Base-by-base conservation (phyloP, 1,140 invertebrate species). In the Solenopsis invicta region DNA sequence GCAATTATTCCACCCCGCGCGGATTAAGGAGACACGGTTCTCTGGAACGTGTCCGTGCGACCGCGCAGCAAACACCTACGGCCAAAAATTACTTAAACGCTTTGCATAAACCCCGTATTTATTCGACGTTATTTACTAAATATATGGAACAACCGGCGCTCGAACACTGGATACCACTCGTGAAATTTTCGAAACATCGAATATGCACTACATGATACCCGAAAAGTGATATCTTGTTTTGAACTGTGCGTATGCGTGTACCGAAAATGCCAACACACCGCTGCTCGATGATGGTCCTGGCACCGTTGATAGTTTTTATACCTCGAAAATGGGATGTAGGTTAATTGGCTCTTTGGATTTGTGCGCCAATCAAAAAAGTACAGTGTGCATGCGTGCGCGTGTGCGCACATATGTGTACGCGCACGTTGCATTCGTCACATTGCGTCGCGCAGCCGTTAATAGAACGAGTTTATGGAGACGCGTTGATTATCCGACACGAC, bases 261-360 rank as follows among this genome's bases (percentile, higher is more conserved):
- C 45, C 6, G 34, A 56, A 54, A 71, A 34, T 54, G 29, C n/a
- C 62, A 16, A 56, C 54, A 21, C 21, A 66, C n/a, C 34, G 64
- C 10, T 34, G 67, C 29, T 45, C n/a, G 41, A 48, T 61, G 54
- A 82, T 21, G 29, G 67, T 71, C 37, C 37, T 8, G 12, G 12
- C 52, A 52, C 10, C 21, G 67, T 18, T 82, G 52, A 74, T 59
- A 82, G 52, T 82, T 82, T 81, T 82, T 72, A 74, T 74, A 45
- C 6, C 37, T 52, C 80, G 18, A 50, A 29, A 82, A 74, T 18
- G 29, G 54, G 18, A 84, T 84, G 2, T 45, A 9, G 80, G 80
- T 75, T 69, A 75, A 84, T 84, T 84, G 80, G 8, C 80, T 50
- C 80, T 75, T 84, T 61, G 54, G 18, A 84, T 75, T 75, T 61